These are phyloP conservation scores for Crepidodera aurea DNA, from an alignment of 2,888 invertebrate genomes.

Conservation along the genomic window DNA sequence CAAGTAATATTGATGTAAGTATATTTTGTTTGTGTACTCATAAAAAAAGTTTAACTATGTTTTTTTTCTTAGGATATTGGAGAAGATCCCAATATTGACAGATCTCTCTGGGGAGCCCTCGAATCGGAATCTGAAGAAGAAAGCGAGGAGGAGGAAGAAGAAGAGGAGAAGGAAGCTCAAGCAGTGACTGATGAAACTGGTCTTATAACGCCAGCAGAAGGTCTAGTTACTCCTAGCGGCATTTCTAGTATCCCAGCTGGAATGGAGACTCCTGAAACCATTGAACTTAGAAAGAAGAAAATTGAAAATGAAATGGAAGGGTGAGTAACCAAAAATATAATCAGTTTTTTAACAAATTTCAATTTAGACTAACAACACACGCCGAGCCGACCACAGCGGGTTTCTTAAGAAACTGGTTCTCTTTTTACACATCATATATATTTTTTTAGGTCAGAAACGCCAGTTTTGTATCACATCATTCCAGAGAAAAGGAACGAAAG, in stretches of 20 bases:
- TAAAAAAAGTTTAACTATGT: not conserved
- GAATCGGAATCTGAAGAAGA: constrained; percentile 89
- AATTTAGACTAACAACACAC: too few relatives aligned
- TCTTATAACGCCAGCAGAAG: constrained; percentile 91
- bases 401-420: too few relatives aligned
- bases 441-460: constrained; percentile 89
- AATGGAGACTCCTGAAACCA: constrained; percentile 98
- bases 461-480: constrained; percentile 92
- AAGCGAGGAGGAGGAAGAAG: constrained; percentile 73
- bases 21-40: not conserved
- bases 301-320: constrained; percentile 96
- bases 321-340: constrained; percentile 59
- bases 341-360: not conserved
- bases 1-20: constrained; percentile 75
- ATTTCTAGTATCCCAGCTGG: constrained; percentile 91
- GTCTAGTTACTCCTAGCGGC: constrained; percentile 94
- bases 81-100: constrained; percentile 89
- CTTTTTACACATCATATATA: not conserved
- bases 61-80: constrained; percentile 64
- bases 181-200: constrained; percentile 78
- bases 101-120: constrained; percentile 95
- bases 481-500: constrained; percentile 94
- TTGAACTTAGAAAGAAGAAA: constrained; percentile 96
- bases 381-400: too few relatives aligned
- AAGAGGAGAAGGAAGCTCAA: constrained; percentile 71